These are phyloP conservation scores for Rhinichthys osculus DNA, from an alignment of 2,797 vertebrate species.

Conservation along the genomic window DNA sequence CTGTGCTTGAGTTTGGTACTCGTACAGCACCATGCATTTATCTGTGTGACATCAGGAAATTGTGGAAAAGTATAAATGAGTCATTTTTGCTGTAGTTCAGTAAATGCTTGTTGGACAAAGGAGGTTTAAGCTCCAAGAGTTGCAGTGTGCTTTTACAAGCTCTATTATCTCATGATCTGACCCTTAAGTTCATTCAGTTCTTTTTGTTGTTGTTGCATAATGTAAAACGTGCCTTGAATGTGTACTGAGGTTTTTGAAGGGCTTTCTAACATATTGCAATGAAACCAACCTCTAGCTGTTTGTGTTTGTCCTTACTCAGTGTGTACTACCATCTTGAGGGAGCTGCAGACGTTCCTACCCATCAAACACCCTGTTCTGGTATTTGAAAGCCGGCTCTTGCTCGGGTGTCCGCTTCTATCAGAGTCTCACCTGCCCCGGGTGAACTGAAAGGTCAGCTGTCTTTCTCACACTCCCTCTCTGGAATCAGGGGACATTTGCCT, in stretches of 20 bases:
- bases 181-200: background rate
- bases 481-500: conserved; percentile 34
- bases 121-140: background rate
- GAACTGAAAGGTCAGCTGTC: conserved; percentile 54
- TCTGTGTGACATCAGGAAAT: background rate
- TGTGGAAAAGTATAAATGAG: conserved; percentile 30
- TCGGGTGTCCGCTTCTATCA: conserved; percentile 29
- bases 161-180: background rate
- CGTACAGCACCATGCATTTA: background rate
- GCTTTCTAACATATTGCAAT: background rate
- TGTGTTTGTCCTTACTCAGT: conserved; percentile 6
- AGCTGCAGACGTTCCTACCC: conserved; percentile 16
- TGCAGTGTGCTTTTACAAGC: background rate
- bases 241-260: background rate
- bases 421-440: conserved; percentile 39
- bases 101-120: background rate
- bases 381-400: conserved; percentile 29
- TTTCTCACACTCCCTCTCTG: conserved; percentile 28
- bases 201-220: background rate
- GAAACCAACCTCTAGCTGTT: background rate
- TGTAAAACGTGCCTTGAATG: background rate
- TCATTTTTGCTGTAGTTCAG: conserved; percentile 15
- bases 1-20: background rate
- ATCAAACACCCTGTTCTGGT: conserved; percentile 21
- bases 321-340: conserved; percentile 8